Evolutionary conservation across 37 sponge, comb jelly and placozoan species (phyloP).

Genomic region (Hexactinellida sp.): DNA sequence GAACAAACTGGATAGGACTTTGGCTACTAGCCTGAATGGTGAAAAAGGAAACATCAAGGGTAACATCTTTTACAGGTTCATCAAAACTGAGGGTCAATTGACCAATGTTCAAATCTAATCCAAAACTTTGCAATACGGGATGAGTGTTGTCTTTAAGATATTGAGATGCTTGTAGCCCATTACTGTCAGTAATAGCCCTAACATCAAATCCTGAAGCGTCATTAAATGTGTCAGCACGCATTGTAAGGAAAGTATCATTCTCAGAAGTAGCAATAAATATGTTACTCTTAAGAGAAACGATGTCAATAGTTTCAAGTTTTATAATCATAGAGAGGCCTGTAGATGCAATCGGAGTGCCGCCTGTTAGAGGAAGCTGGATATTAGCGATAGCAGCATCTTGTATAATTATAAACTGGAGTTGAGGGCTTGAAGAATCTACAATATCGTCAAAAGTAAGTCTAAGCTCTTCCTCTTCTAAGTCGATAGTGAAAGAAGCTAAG

Average conservation of each 20-base stretch:
- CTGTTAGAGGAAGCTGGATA: slow-evolving; percentile 3
- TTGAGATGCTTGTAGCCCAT: slow-evolving; percentile 28
- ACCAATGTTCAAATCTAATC: slow-evolving; percentile 47
- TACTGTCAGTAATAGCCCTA: slow-evolving; percentile 68
- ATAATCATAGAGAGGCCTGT: not conserved
- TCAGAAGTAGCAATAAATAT: slow-evolving; percentile 32
- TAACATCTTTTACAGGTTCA: slow-evolving; percentile 54
- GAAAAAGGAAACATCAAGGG: slow-evolving; percentile 39
- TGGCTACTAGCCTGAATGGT: slow-evolving; percentile 28
- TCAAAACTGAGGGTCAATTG: slow-evolving; percentile 45
- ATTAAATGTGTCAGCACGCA: slow-evolving; percentile 63
- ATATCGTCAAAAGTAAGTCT: slow-evolving; percentile 66
- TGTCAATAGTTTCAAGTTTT: not conserved
- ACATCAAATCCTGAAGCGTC: slow-evolving; percentile 61
- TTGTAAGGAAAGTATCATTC: slow-evolving; percentile 59
- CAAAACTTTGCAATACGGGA: slow-evolving; percentile 24
- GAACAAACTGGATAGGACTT: not conserved
- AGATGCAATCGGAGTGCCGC: slow-evolving; percentile 7
- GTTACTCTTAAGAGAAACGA: not conserved
- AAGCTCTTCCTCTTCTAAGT: slow-evolving; percentile 33
- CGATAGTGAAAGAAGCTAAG: slow-evolving; percentile 38
- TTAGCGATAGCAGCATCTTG: slow-evolving; percentile 9
- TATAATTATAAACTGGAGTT: not conserved
- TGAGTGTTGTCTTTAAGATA: slow-evolving; percentile 38
- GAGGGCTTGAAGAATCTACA: slow-evolving; percentile 21